Evolutionary conservation across 2,797 vertebrate species (phyloP).

Genomic region (Balearica regulorum): DNA sequence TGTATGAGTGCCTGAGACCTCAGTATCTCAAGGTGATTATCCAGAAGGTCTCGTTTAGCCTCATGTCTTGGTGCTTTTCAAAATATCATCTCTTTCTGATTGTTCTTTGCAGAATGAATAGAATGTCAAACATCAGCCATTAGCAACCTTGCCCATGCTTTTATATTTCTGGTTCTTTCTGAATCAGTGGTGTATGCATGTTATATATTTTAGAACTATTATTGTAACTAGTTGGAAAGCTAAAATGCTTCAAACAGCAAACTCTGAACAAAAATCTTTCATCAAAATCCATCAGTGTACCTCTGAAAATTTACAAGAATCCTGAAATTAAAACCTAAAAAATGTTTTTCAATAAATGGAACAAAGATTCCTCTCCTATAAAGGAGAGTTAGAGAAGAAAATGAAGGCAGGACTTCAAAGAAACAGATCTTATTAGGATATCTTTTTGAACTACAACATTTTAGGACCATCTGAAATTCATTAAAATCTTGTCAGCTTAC

Average conservation of each 20-base stretch:
- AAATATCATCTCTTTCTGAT: neutral
- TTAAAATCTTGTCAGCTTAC: neutral
- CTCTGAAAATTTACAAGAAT: neutral
- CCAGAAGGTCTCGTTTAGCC: neutral
- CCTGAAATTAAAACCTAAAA: neutral
- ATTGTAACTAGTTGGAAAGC: neutral
- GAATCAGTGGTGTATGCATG: neutral
- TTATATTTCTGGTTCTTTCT: neutral
- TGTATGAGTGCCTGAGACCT: neutral
- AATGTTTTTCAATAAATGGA: neutral
- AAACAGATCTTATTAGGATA: neutral
- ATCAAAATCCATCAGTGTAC: neutral
- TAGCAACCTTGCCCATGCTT: neutral
- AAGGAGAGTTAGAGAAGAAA: neutral
- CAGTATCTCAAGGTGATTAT: neutral
- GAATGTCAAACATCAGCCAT: neutral
- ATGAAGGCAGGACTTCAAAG: neutral
- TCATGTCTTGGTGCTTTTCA: neutral
- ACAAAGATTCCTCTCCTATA: neutral
- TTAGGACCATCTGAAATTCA: neutral
- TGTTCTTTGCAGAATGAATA: neutral
- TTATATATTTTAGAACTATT: neutral
- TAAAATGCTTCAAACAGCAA: neutral
- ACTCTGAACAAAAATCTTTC: neutral
- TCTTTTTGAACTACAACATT: neutral